These are phyloP conservation scores for Chlorops oryzae DNA, from an alignment of 1,140 invertebrate genomes.

Conservation along the genomic window DNA sequence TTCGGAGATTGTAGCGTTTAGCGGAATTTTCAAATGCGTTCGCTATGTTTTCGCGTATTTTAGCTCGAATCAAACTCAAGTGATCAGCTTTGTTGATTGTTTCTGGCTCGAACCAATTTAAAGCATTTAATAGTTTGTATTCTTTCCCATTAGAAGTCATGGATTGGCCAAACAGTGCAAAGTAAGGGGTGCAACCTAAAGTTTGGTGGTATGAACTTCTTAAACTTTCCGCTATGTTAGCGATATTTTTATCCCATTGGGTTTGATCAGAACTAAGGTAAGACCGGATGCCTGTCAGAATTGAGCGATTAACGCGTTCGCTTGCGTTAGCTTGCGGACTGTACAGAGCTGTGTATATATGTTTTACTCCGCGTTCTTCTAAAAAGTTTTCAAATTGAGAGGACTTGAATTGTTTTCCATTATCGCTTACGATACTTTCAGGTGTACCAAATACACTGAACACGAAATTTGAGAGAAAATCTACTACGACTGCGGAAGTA, in stretches of 20 bases:
- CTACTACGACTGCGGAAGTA: neutral
- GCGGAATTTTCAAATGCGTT: no score
- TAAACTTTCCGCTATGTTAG: slow-evolving; percentile 12
- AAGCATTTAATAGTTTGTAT: no score
- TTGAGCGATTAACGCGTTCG: slow-evolving; percentile 14
- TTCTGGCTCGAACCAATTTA: no score
- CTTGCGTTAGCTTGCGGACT: slow-evolving; percentile 16
- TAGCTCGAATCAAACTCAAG: no score
- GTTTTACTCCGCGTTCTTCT: slow-evolving; percentile 7
- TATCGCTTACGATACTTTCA: slow-evolving; percentile 19
- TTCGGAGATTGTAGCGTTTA: no score
- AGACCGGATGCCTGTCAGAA: slow-evolving; percentile 13
- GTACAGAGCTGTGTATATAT: slow-evolving; percentile 7
- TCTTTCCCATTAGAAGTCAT: no score
- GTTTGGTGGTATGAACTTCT: slow-evolving; percentile 8
- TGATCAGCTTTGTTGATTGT: no score
- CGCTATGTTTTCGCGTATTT: no score
- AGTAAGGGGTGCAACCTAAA: slow-evolving; percentile 8
- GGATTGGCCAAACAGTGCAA: slow-evolving; percentile 12
- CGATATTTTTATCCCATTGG: slow-evolving; percentile 16
- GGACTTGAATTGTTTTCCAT: slow-evolving; percentile 19
- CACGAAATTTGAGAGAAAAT: slow-evolving; percentile 7
- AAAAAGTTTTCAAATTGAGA: slow-evolving; percentile 19
- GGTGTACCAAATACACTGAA: slow-evolving; percentile 21
- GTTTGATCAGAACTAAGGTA: slow-evolving; percentile 13